Conservation (phyloP, 2,113 vertebrate genomes). For the Nyctibius bracteatus region DNA sequence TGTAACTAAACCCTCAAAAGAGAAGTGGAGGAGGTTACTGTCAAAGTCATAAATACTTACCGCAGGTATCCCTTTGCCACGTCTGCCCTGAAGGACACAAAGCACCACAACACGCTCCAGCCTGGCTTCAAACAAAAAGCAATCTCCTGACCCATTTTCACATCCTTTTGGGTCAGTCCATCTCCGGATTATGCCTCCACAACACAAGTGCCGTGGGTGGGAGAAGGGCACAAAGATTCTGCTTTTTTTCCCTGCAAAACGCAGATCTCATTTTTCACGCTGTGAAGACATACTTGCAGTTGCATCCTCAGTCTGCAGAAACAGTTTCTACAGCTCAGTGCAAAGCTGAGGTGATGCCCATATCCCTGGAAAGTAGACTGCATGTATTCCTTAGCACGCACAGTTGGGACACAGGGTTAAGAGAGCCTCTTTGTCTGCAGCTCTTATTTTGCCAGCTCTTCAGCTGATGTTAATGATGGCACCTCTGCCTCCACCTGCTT, state of each 20-base stretch:
- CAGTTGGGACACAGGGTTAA: neutral
- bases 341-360: neutral
- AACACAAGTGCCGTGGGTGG: neutral
- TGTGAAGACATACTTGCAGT: accelerated
- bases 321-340: neutral
- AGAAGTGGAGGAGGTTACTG: neutral
- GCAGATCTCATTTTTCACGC: neutral
- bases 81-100: neutral
- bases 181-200: neutral
- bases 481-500: neutral
- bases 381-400: neutral
- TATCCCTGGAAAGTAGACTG: neutral
- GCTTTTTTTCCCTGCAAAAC: neutral
- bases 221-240: neutral
- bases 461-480: accelerated
- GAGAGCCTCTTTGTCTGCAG: neutral
- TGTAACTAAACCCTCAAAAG: neutral
- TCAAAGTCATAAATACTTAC: neutral
- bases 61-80: neutral
- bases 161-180: neutral
- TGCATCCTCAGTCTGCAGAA: neutral
- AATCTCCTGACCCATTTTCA: neutral
- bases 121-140: neutral
- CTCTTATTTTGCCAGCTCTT: neutral
- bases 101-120: accelerated